These are phyloP conservation scores for Spea hammondii DNA, from an alignment of 2,797 vertebrate genomes.

Conservation along the genomic window DNA sequence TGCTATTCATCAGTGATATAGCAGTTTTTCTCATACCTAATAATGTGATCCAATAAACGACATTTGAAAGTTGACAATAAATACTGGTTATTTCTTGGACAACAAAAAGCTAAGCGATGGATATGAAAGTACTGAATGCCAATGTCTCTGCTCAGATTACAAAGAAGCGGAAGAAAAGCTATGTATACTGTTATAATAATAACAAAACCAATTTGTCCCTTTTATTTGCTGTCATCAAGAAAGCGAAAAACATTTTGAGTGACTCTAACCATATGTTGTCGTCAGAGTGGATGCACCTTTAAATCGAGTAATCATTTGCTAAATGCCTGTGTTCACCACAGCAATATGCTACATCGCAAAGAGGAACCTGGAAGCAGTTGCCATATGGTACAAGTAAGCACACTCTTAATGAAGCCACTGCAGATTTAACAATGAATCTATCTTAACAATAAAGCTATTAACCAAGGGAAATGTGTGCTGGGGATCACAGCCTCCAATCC, in stretches of 20 bases:
- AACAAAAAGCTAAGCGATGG: not conserved
- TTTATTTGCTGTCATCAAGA: not conserved
- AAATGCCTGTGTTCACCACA: conserved; percentile 23
- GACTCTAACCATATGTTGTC: conserved; percentile 28
- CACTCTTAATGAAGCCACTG: conserved; percentile 32
- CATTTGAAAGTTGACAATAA: not conserved
- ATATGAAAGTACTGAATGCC: not conserved
- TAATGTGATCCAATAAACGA: not conserved
- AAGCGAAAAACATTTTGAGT: not conserved
- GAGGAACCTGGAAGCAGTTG: conserved; percentile 20
- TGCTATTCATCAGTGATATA: not conserved
- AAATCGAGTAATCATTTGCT: conserved; percentile 44
- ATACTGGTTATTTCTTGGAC: not conserved
- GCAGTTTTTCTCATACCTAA: not conserved
- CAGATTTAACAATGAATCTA: conserved; percentile 44
- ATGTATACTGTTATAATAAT: not conserved
- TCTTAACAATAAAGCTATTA: conserved; percentile 31
- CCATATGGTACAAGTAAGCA: conserved; percentile 36
- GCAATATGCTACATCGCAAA: conserved; percentile 39
- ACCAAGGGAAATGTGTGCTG: conserved; percentile 20
- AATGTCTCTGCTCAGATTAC: not conserved
- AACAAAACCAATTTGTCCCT: conserved; percentile 9
- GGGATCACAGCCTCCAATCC: conserved; percentile 25
- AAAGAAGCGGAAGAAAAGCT: not conserved
- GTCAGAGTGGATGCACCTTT: conserved; percentile 26